Evolutionary conservation across 1,140 invertebrate genomes (phyloP).

Genomic region (Leptonema lineaticorne): DNA sequence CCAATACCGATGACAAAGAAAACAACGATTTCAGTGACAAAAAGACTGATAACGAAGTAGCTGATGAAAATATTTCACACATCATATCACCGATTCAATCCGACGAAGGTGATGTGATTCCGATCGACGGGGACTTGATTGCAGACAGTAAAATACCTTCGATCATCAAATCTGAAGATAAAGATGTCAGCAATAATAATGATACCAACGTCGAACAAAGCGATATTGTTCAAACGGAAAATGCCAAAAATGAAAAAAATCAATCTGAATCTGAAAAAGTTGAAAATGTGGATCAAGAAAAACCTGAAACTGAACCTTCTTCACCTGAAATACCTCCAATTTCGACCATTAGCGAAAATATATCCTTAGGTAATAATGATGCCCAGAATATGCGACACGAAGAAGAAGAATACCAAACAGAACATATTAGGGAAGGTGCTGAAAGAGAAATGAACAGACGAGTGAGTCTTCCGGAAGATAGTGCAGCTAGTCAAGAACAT

Average conservation of each 20-base stretch:
- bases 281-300: slow-evolving; percentile 47
- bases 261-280: slow-evolving; percentile 44
- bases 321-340: slow-evolving; percentile 69
- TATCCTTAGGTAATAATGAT: slow-evolving; percentile 52
- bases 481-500: slow-evolving; percentile 55
- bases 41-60: slow-evolving; percentile 6
- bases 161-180: slow-evolving; percentile 43
- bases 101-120: slow-evolving; percentile 52
- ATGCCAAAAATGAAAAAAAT: slow-evolving; percentile 48
- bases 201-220: slow-evolving; percentile 29
- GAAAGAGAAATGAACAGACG: slow-evolving; percentile 57
- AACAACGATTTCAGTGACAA: slow-evolving; percentile 26
- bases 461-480: slow-evolving; percentile 64
- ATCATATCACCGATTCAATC: slow-evolving; percentile 47
- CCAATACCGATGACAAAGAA: slow-evolving; percentile 21
- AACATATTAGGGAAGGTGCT: slow-evolving; percentile 46
- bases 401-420: slow-evolving; percentile 44
- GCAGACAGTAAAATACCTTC: slow-evolving; percentile 37
- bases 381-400: slow-evolving; percentile 43
- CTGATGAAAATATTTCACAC: slow-evolving; percentile 17
- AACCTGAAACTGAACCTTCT: slow-evolving; percentile 56
- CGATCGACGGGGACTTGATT: slow-evolving; percentile 52
- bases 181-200: slow-evolving; percentile 41
- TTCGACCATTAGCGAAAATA: slow-evolving; percentile 69
- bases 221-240: slow-evolving; percentile 45